Evolutionary conservation across 2,888 invertebrate genomes (phyloP), one percentile per base, ranked within the genome.

Genomic region (Matsumyia berberina): DNA sequence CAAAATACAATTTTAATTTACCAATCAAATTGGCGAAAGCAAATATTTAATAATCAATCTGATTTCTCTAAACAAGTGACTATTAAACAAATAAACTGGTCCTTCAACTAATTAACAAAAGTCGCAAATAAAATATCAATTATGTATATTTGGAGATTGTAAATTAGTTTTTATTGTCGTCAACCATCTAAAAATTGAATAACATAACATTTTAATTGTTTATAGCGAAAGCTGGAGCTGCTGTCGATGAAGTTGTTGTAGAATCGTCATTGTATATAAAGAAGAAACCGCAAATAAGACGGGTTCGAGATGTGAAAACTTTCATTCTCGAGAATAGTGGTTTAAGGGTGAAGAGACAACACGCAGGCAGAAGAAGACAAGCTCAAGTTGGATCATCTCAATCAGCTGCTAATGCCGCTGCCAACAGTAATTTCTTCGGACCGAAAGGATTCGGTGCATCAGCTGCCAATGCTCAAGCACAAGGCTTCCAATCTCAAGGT

Each of bases 211-310:
- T 31, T 51, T 19, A 42, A 55, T 55, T 31, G 35, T 24, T 64
- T 76, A 12, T 33, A 83, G 90, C 89, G 17, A 76, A 87, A 4
- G 87, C 87, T 80, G 90, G 90, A 17, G 87, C 88, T 12, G 88
- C 90, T 9, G 88, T 91, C 79, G 93, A 93, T 87, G 93, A 93
- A 88, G 92, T 93, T n/a, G 91, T 93, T 2, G 92, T 93, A 1
- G 92, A 93, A 87, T 92, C 93, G 1, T 92, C 92, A 35, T 88
- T 93, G 42, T 91, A 91, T 39, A 92, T 93, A 15, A 91, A 90
- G 73, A 91, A 92, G 12, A 93, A 92, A 79, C 83, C 88, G n/a
- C 88, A 87, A 19, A 39, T 86, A 69, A 11, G 87, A 80, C 29
- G 88, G 86, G 15, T 58, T 86, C 9, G 90, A 85, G 33, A 88